Percentiles rank a stretch among this genome's conserved stretches.
phyloP scores from a whole-genome alignment of 2,888 invertebrate genomes.

The Aporophyla lueneburgensis region DNA sequence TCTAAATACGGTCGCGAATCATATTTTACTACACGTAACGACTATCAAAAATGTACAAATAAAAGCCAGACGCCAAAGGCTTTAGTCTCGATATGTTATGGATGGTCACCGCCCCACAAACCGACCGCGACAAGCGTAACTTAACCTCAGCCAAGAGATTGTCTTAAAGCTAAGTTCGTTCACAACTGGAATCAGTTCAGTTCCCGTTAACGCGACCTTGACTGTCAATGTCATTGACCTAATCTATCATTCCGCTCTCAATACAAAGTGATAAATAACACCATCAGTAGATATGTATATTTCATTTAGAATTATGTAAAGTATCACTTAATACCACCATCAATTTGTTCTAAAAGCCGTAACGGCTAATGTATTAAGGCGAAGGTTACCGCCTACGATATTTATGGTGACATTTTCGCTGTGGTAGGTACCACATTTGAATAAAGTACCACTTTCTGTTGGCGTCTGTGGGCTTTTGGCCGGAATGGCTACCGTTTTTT shows the following conservation, averaged over 20 bases:
- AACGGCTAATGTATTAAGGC: conserved; percentile 14
- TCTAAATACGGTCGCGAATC: too few relatives aligned
- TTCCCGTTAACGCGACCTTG: not conserved
- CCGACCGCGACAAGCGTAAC: too few relatives aligned
- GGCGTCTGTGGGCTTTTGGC: conserved; percentile 27
- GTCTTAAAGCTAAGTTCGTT: not conserved
- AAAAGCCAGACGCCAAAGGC: too few relatives aligned
- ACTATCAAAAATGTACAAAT: too few relatives aligned
- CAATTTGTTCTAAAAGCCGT: conserved; percentile 30
- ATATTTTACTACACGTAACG: too few relatives aligned
- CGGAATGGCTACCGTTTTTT: too few relatives aligned
- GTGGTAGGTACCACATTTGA: conserved; percentile 9
- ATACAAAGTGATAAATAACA: conserved; percentile 23
- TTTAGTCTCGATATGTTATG: too few relatives aligned
- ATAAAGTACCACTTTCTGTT: conserved; percentile 25
- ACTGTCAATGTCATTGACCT: conserved; percentile 16
- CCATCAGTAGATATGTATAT: conserved; percentile 19
- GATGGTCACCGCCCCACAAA: too few relatives aligned
- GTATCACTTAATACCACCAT: conserved; percentile 33
- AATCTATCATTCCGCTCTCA: not conserved
- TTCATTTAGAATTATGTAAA: conserved; percentile 46
- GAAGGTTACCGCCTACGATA: conserved; percentile 38
- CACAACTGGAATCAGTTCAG: not conserved
- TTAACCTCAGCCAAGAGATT: too few relatives aligned
- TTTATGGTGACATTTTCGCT: conserved; percentile 10